Evolutionary conservation across 2,797 vertebrate species (phyloP).

Genomic region (Apodemus agrarius): DNA sequence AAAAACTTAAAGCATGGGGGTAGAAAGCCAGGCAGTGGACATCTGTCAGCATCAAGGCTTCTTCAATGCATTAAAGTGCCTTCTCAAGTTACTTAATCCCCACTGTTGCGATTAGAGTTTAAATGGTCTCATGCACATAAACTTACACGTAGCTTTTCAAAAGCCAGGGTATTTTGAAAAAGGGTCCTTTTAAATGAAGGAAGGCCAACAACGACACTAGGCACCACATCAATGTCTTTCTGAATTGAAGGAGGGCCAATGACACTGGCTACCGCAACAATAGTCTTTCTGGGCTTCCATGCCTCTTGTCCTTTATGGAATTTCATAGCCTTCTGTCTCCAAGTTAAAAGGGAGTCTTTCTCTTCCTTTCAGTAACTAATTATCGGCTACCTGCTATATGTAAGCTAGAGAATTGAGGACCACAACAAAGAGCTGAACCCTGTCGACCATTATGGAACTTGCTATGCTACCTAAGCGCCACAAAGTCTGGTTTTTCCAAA

Average conservation of each 20-base stretch:
- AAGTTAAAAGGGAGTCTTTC: neutral
- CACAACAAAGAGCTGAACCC: conserved; percentile 18
- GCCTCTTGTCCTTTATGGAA: conserved; percentile 5
- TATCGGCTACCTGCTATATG: neutral
- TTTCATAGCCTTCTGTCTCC: conserved; percentile 46
- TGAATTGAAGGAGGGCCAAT: neutral
- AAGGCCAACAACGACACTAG: conserved; percentile 3
- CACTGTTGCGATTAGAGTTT: conserved; percentile 24
- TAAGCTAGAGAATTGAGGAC: conserved; percentile 33
- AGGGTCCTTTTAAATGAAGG: conserved; percentile 12
- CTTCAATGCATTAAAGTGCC: conserved; percentile 30
- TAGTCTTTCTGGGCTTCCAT: neutral
- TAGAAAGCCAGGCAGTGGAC: neutral
- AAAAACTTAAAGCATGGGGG: conserved; percentile 45
- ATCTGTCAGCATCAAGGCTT: neutral
- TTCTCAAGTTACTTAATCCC: conserved; percentile 39
- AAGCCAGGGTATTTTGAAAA: conserved; percentile 22
- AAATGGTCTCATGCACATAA: conserved; percentile 46
- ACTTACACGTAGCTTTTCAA: neutral
- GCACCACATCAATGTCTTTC: neutral
- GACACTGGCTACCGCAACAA: neutral
- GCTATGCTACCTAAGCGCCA: neutral
- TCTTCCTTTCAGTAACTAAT: conserved; percentile 28
- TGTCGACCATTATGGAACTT: neutral
- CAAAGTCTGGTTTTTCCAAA: neutral